Conservation (phyloP, 2,113 vertebrate genomes). For the Haemorhous mexicanus region DNA sequence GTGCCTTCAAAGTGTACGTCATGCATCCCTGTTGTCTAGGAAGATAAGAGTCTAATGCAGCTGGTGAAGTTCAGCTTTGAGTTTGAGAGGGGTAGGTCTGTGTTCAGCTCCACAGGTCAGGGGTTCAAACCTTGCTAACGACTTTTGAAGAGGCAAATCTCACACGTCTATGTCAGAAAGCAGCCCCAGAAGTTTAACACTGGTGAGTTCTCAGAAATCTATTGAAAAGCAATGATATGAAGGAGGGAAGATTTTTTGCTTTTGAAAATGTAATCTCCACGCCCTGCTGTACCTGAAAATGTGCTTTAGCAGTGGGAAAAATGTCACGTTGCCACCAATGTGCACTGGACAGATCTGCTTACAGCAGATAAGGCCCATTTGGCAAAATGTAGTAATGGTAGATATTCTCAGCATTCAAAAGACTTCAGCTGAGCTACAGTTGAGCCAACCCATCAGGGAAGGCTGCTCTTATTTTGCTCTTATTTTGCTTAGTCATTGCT, state of each 20-base stretch:
- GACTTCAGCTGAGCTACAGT: background rate
- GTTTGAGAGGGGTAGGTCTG: constrained; percentile 24
- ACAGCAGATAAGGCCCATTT: background rate
- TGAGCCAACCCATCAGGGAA: background rate
- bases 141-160: constrained; percentile 20
- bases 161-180: background rate
- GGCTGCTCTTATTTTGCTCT: background rate
- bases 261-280: constrained; percentile 11
- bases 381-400: background rate
- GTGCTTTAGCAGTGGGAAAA: background rate
- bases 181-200: constrained; percentile 16
- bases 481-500: background rate
- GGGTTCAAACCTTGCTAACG: constrained; percentile 44
- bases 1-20: constrained; percentile 25
- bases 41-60: constrained; percentile 46
- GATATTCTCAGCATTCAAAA: background rate
- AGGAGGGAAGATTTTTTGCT: background rate
- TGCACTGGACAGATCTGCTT: background rate
- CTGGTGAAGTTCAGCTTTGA: constrained; percentile 48
- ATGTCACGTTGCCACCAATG: background rate
- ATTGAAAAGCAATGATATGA: background rate
- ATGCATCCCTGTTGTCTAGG: constrained; percentile 40
- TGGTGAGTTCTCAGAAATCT: background rate
- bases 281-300: constrained; percentile 10
- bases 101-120: constrained; percentile 40